Evolutionary conservation across 2,113 vertebrate species (phyloP), one percentile per base, ranked within the genome.

Genomic region (Protomyctophum bolini): DNA sequence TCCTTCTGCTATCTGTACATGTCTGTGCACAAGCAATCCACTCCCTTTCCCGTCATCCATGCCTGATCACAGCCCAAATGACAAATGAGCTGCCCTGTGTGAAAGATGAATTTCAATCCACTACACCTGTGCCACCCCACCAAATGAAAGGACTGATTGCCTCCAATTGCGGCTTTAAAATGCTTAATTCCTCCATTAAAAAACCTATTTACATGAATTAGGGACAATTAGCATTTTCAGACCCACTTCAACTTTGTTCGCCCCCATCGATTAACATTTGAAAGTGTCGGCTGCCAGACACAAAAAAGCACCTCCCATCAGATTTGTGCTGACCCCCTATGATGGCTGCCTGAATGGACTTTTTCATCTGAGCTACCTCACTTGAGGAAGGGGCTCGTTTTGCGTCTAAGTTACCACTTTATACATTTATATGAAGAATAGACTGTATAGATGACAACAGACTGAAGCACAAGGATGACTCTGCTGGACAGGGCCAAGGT

Each of bases 191-290:
- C 90, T 88, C 92, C 91, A 93, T 93, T 91, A 93, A 86, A 90
- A 92, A 92, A 88, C 76, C 93, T 90, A 93, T 93, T 93, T 92
- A 93, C 91, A 91, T 91, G 90, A 93, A 93, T 93, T 93, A 92
- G 87, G 85, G 89, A 93, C 88, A 92, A 93, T 93, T 92, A 93
- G 89, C 92, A 93, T 92, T 93, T 94, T 92, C 89, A 92, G 89
- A 88, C 87, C 91, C 88, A 92, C 91, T 93, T 91, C 87, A 88
- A 87, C 89, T 94, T 93, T 93, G 92, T 89, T 89, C 89, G 73
- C 88, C 84, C 90, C 83, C 76, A 75, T 86, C 91, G 91, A 94
- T 94, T 94, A 93, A 91, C 92, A 93, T 92, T 94, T 92, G 82
- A 92, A 93, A 93, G 90, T 94, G 91, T 92, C 84, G 87, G 85